Percentiles rank a stretch among this genome's conserved stretches.
Conservation (phyloP, 2,888 invertebrate genomes). For the Mesoligia furuncula region DNA sequence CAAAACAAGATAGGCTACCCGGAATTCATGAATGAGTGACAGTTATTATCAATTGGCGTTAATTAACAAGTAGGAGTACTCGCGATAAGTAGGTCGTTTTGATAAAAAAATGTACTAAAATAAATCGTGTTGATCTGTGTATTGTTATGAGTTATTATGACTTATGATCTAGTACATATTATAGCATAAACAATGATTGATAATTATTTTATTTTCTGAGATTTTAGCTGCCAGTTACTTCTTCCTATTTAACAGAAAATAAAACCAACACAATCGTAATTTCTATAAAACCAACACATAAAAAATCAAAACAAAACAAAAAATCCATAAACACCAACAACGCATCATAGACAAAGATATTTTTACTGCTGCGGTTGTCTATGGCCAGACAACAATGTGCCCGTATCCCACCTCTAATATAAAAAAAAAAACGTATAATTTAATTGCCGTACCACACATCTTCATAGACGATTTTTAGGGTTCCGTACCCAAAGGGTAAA, state of each 20-base stretch:
- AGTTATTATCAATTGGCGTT: conserved; percentile 21
- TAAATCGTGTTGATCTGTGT: conserved; percentile 1
- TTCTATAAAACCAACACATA: conserved; percentile 1
- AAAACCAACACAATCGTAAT: neutral
- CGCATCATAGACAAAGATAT: conserved; percentile 68
- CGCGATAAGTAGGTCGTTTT: conserved; percentile 37
- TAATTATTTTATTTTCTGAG: neutral
- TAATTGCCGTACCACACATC: conserved; percentile 31
- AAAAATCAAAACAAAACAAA: conserved; percentile 48
- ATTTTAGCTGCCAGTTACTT: neutral
- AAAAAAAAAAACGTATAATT: conserved; percentile 56
- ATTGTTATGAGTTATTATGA: neutral
- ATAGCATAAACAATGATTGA: neutral
- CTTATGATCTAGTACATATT: neutral
- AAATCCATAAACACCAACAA: conserved; percentile 39
- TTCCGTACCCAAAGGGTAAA: no score
- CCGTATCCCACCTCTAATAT: conserved; percentile 71
- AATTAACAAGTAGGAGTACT: conserved; percentile 14
- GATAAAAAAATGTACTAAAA: conserved; percentile 39
- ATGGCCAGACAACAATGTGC: conserved; percentile 72
- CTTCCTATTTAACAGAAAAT: neutral
- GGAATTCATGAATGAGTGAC: conserved; percentile 39
- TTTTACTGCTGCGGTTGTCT: conserved; percentile 71
- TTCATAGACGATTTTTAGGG: conserved; percentile 41
- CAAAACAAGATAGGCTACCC: conserved; percentile 22